Conservation (phyloP, 2,888 invertebrate genomes). For the Cephus spinipes region DNA sequence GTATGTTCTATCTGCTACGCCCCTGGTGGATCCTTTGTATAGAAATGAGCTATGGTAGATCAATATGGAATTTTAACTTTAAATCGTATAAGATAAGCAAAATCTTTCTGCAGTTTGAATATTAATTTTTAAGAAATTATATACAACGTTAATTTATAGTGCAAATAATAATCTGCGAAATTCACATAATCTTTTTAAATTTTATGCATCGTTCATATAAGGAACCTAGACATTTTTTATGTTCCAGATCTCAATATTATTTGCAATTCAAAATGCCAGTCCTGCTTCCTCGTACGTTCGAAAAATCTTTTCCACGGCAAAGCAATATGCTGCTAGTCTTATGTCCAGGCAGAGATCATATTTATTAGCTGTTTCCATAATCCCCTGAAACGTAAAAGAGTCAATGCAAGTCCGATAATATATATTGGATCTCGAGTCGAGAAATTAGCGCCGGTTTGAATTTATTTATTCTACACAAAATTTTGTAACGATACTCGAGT, state of each 20-base stretch:
- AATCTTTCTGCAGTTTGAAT: not conserved
- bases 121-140: not conserved
- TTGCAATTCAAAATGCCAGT: slow-evolving; percentile 63
- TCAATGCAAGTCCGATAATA: not conserved
- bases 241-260: not conserved
- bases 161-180: not conserved
- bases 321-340: slow-evolving; percentile 70
- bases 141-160: not conserved
- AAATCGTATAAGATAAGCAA: not conserved
- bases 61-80: not conserved
- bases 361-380: slow-evolving; percentile 75
- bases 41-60: not conserved
- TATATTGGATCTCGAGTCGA: no score
- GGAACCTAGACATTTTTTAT: no score
- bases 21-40: not conserved
- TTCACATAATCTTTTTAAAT: not conserved
- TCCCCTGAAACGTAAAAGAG: slow-evolving; percentile 66
- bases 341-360: slow-evolving; percentile 81
- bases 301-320: slow-evolving; percentile 71
- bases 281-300: slow-evolving; percentile 70
- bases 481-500: no score
- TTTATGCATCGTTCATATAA: not conserved
- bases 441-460: no score
- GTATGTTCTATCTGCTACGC: not conserved
- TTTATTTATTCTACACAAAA: no score